Conservation (phyloP, 2,113 vertebrate species). For the Tachysurus fulvidraco region DNA sequence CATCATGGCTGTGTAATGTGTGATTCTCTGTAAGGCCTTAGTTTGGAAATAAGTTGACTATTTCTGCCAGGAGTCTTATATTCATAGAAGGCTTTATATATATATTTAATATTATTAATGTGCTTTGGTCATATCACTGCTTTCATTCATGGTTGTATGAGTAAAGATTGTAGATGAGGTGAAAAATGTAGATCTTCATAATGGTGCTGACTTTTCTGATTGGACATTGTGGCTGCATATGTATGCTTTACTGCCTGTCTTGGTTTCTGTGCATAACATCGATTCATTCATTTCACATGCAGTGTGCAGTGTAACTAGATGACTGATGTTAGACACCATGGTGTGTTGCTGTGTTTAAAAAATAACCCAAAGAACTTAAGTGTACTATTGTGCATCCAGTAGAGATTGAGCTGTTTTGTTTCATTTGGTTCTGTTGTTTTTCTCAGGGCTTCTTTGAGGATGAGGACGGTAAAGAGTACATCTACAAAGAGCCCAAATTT, state of each 20-base stretch:
- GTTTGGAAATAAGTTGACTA: background rate
- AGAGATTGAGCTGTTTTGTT: background rate
- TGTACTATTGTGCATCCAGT: background rate
- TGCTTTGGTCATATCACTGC: background rate
- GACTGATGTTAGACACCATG: background rate
- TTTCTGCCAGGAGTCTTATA: background rate
- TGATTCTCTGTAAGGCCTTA: background rate
- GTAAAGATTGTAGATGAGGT: background rate
- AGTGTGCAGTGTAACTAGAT: background rate
- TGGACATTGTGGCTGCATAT: background rate
- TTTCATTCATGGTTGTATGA: background rate
- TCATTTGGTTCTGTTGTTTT: slow-evolving; percentile 31
- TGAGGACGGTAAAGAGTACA: slow-evolving; percentile 98
- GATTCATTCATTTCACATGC: slow-evolving; percentile 59
- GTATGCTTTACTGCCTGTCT: background rate
- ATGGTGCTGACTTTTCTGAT: background rate
- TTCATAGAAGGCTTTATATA: background rate
- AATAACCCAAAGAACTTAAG: background rate
- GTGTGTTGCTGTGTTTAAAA: background rate
- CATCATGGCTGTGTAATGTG: background rate
- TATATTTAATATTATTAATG: background rate
- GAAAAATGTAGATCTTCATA: background rate
- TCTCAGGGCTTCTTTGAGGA: slow-evolving; percentile 94
- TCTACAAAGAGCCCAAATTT: slow-evolving; percentile 98
- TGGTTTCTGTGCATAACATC: slow-evolving; percentile 36